Conservation (phyloP, 2,797 vertebrate species). For the Schizopygopsis malacanthus region DNA sequence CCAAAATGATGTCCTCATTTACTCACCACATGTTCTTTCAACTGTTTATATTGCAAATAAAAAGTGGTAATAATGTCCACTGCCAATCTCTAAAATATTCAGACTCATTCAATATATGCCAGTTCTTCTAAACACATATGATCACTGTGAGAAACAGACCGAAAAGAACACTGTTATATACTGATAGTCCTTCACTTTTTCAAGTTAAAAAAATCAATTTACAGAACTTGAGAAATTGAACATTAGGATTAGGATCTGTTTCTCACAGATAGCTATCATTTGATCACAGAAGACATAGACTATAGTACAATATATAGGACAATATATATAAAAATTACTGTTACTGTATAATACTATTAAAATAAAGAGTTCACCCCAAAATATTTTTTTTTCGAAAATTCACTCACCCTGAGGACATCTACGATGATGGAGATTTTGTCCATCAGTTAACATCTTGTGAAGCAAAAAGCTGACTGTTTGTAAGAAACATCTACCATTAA, state of each 20-base stretch:
- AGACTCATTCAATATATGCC: background rate
- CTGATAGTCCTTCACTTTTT: background rate
- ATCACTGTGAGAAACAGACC: background rate
- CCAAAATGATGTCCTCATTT: background rate
- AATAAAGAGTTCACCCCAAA: background rate
- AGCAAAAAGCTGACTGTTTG: background rate
- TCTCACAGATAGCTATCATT: background rate
- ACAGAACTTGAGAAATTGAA: too few relatives aligned
- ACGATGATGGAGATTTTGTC: too few relatives aligned
- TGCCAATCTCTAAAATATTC: background rate
- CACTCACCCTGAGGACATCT: background rate
- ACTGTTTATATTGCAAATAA: background rate
- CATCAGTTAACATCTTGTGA: too few relatives aligned
- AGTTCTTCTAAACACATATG: background rate
- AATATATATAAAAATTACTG: background rate
- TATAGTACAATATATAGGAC: background rate
- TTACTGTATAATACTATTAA: background rate
- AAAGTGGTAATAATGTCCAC: background rate
- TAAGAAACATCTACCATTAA: background rate
- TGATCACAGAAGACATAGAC: background rate
- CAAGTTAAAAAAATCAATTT: background rate
- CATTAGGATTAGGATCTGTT: background rate
- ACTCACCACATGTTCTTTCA: conserved; percentile 2
- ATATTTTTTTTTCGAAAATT: fast-evolving
- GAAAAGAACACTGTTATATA: background rate